Evolutionary conservation across 2,797 vertebrate genomes (phyloP).

Genomic region (Synanceia verrucosa): DNA sequence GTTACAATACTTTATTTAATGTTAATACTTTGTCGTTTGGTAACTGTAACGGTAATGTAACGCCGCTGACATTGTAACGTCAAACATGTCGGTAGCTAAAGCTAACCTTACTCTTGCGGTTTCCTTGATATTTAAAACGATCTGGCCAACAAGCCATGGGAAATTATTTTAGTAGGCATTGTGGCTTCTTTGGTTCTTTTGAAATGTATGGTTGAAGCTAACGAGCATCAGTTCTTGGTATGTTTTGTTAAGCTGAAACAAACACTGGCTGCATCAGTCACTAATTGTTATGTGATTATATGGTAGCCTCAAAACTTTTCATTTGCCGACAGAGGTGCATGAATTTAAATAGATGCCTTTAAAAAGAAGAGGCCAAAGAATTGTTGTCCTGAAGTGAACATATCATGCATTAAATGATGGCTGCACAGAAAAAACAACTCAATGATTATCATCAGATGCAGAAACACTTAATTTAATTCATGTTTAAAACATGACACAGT

Average conservation of each 20-base stretch:
- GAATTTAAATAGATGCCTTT: too few species aligned
- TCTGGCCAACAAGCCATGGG: not conserved
- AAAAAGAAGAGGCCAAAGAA: too few species aligned
- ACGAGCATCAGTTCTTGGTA: not conserved
- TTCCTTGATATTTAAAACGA: not conserved
- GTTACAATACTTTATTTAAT: not conserved
- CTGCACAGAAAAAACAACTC: not conserved
- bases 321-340: too few species aligned
- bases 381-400: too few species aligned
- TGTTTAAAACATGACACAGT: not conserved
- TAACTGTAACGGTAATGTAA: not conserved
- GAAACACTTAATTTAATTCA: not conserved
- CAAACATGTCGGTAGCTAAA: not conserved
- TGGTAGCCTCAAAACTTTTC: too few species aligned
- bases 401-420: not conserved
- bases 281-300: too few species aligned
- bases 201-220: not conserved
- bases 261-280: too few species aligned
- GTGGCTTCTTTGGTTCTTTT: not conserved
- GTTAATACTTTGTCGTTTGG: not conserved
- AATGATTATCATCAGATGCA: not conserved
- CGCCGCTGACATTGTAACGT: too few species aligned
- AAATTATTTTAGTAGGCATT: accelerated
- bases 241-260: too few species aligned
- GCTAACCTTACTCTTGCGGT: not conserved